Evolutionary conservation across 2,797 vertebrate species (phyloP).

Genomic region (Catharus ustulatus): DNA sequence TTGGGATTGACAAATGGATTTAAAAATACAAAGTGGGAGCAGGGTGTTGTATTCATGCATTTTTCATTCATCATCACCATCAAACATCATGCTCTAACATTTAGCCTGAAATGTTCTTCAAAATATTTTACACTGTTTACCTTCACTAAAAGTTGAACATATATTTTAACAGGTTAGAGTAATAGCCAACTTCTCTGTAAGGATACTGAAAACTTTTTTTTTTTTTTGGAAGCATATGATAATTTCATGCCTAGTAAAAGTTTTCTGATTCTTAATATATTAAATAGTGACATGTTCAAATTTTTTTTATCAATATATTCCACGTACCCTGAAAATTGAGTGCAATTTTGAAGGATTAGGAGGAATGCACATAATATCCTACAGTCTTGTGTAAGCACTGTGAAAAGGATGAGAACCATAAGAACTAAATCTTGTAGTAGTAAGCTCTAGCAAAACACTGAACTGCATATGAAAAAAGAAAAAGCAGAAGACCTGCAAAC

Average conservation of each 20-base stretch:
- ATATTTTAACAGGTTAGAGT: neutral
- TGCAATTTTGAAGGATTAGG: neutral
- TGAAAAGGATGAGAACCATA: neutral
- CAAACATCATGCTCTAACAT: neutral
- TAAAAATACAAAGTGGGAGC: neutral
- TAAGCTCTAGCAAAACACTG: neutral
- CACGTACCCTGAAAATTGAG: neutral
- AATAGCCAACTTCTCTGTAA: neutral
- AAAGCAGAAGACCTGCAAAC: neutral
- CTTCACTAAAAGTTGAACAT: neutral
- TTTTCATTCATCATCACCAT: neutral
- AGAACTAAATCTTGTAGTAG: neutral
- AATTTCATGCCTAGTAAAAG: neutral
- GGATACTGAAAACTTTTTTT: neutral
- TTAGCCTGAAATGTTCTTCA: neutral
- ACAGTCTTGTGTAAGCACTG: neutral
- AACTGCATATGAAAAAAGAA: neutral
- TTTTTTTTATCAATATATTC: neutral
- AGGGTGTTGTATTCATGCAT: neutral
- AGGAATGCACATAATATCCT: neutral
- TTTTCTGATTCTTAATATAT: neutral
- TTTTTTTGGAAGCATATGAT: neutral
- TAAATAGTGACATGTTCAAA: neutral
- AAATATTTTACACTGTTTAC: neutral
- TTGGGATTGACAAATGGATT: neutral